Conservation (phyloP, 2,113 vertebrate genomes). For the Scatophagus argus region DNA sequence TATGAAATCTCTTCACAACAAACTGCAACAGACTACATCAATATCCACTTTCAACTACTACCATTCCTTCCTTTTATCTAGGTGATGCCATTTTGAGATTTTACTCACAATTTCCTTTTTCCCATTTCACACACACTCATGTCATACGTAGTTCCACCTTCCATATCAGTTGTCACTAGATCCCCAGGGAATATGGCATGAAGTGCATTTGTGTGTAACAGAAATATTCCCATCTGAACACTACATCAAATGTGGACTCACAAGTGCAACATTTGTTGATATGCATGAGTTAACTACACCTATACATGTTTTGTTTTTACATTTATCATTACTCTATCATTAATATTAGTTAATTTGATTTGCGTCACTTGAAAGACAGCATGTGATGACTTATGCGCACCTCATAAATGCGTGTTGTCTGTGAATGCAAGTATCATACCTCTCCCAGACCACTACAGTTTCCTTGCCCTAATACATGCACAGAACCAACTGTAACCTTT, state of each 20-base stretch:
- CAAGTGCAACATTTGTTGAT: neutral
- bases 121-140: slow-evolving; percentile 57
- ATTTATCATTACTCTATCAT: slow-evolving; percentile 7
- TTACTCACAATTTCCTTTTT: slow-evolving; percentile 32
- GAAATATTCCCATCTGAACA: neutral
- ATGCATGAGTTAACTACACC: neutral
- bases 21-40: slow-evolving; percentile 35
- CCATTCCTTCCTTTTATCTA: slow-evolving; percentile 50
- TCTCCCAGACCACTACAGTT: neutral
- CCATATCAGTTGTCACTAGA: slow-evolving; percentile 42
- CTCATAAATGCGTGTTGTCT: neutral
- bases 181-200: slow-evolving; percentile 41
- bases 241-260: neutral
- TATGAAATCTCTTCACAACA: slow-evolving; percentile 46
- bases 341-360: neutral
- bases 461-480: neutral
- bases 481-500: neutral
- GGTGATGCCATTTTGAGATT: slow-evolving; percentile 43
- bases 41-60: slow-evolving; percentile 41
- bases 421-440: neutral
- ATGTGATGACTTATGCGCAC: neutral
- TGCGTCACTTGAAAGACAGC: neutral
- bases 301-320: neutral
- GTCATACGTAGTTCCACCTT: slow-evolving; percentile 30
- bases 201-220: neutral